These are phyloP conservation scores for Cryptocephalus moraei DNA, from an alignment of 2,888 invertebrate genomes.

Conservation along the genomic window DNA sequence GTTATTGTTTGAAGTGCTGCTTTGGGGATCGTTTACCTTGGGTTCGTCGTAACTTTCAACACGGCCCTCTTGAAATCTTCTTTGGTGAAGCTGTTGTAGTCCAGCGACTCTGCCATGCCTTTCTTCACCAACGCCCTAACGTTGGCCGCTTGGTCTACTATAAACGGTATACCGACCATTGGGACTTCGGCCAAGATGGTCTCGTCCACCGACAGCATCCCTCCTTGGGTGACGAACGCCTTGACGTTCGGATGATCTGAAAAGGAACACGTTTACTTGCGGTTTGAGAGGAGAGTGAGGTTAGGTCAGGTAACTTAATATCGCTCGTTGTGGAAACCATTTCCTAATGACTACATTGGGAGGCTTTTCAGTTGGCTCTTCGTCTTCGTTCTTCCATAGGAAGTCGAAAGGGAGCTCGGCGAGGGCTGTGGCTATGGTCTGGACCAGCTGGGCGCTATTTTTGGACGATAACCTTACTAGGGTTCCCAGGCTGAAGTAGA, in stretches of 20 bases:
- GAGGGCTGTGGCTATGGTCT: conserved; percentile 31
- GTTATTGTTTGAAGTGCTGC: too few species aligned
- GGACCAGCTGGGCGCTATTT: conserved; percentile 22
- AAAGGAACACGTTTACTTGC: too few species aligned
- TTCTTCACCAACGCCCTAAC: conserved; percentile 14
- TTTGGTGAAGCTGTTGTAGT: conserved; percentile 19
- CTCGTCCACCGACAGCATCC: conserved; percentile 26
- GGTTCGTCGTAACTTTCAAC: conserved; percentile 21
- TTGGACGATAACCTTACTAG: conserved; percentile 32
- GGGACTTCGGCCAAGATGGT: conserved; percentile 22
- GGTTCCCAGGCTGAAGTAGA: conserved; percentile 38
- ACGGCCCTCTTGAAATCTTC: conserved; percentile 18
- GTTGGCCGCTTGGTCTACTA: conserved; percentile 25
- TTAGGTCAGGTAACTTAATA: too few species aligned
- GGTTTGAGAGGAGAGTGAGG: too few species aligned
- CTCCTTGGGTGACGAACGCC: conserved; percentile 24
- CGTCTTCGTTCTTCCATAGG: conserved; percentile 39
- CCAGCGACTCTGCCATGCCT: conserved; percentile 18
- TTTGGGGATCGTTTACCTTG: too few species aligned
- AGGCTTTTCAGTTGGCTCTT: conserved; percentile 24
- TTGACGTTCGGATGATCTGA: conserved; percentile 26
- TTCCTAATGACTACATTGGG: conserved; percentile 34
- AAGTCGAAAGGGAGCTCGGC: conserved; percentile 33
- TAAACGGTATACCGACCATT: conserved; percentile 25
- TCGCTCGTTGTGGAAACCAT: conserved; percentile 41